Percentiles rank a stretch among this genome's conserved stretches.
Conservation (phyloP, 2,888 invertebrate species). For the Nephrocerus scutellatus region DNA sequence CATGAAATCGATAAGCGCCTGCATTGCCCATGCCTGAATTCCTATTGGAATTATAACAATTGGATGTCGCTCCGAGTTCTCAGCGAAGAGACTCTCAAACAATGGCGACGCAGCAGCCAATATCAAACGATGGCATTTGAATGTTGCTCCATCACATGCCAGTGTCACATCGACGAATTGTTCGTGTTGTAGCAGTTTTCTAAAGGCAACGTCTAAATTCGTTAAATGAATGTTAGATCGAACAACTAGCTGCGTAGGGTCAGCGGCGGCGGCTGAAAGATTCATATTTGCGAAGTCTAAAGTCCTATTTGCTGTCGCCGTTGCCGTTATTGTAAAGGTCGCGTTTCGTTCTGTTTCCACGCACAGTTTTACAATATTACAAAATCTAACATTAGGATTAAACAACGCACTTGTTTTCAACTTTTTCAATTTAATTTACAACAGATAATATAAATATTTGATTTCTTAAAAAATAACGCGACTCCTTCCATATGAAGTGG, state of each 20-base stretch:
- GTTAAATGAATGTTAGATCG: conserved; percentile 17
- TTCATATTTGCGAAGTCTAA: too few species aligned
- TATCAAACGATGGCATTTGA: conserved; percentile 73
- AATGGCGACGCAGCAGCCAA: conserved; percentile 73
- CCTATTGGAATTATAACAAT: conserved; percentile 69
- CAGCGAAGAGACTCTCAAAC: conserved; percentile 42
- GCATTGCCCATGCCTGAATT: conserved; percentile 70
- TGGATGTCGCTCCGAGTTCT: conserved; percentile 69
- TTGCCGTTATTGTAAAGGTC: too few species aligned
- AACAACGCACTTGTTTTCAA: too few species aligned
- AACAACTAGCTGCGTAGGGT: conserved; percentile 13
- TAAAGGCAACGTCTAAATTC: conserved; percentile 15
- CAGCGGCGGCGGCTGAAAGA: too few species aligned
- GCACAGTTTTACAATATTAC: too few species aligned
- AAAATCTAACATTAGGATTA: too few species aligned
- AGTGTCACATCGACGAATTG: conserved; percentile 75
- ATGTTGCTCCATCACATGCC: conserved; percentile 70
- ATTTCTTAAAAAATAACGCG: too few species aligned
- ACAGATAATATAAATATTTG: too few species aligned
- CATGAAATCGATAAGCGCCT: conserved; percentile 76
- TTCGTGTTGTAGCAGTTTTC: conserved; percentile 9
- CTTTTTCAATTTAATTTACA: too few species aligned
- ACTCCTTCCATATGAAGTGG: too few species aligned
- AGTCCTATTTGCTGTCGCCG: too few species aligned
- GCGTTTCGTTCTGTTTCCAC: too few species aligned